Base-by-base conservation (phyloP, 2,797 vertebrate species). In the Muscicapa comitata region DNA sequence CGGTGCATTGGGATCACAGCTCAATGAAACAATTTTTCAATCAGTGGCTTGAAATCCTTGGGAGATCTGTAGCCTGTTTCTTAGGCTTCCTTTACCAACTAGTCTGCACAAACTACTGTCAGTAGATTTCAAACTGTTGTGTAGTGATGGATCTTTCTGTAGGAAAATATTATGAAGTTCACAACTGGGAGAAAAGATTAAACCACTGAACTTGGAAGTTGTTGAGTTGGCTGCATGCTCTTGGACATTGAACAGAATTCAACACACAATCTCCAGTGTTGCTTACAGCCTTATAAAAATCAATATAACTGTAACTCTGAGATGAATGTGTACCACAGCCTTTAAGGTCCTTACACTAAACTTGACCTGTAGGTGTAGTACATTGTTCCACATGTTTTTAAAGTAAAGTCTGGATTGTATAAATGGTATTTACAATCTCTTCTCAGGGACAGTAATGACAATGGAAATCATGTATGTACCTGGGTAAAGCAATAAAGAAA, bases 111-210 rank as follows among this genome's bases (percentile, higher is more conserved):
- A 92, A 51, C 8, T 29, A 42, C 18, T 57, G 16, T 31, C 24
- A 54, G 43, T 37, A 62, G 21, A 74, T 72, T 58, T 89, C 66
- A 92, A 81, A 26, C 10, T 54, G 35, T 13, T n/a, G 17, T 68
- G 50, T 21, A 50, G 31, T 1, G 0, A 73, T 0, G 1, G 33
- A 40, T n/a, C 29, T 71, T 63, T 65, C n/a, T 78, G n/a, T 19
- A 70, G 54, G 10, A 84, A 94, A 76, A 78, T 65, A 75, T 47
- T 50, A 38, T 3, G 2, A 81, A 54, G 14, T 33, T 54, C 74
- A 25, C n/a, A 54, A 26, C 0, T 58, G 31, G n/a, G 17, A 50
- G 78, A 88, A 86, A 78, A 42, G 3, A 8, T 29, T 57, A 54
- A 75, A 48, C 13, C 17, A 28, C 17, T 51, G 17, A 15, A 58